Evolutionary conservation across 2,888 invertebrate genomes (phyloP), one percentile per base, ranked within the genome.

Genomic region (Leptothorax acervorum): DNA sequence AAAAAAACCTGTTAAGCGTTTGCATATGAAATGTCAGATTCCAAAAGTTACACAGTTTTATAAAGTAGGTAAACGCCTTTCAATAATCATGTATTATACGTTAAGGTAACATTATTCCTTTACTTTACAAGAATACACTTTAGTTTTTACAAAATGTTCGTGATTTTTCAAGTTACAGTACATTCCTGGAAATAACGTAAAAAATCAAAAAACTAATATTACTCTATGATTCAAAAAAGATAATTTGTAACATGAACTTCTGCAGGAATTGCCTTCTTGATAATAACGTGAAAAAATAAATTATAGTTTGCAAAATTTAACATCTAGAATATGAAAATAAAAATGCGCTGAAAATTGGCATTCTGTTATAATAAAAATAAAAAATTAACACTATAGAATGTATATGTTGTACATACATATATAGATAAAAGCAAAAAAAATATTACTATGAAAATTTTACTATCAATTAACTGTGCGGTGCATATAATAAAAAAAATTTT

Each of bases 341-440:
- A 75, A 76, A 42, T 8, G 28, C 15, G 2, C 12, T 23, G 18
- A 51, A 51, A 51, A 18, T 18, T 18, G 5, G 42, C 42, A 42
- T 53, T 76, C 18, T 18, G 23, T 8, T 39, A 39, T 66, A 76
- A 74, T 31, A 45, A 76, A 51, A 76, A 53, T 76, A 28, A 66
- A 68, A 51, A 23, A 53, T 65, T 53, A 53, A 66, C 3, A 28
- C 15, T 39, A 55, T 1, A 76, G 18, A 65, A n/a, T 42, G 5
- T 2, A 23, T 53, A n/a, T 8, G 18, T 31, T 48, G 3, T 31
- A 31, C 3, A 31, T 31, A 35, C 6, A 35, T 35, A 35, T 35
- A 35, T 35, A 35, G 35, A 74, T 45, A 60, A 74, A 48, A 62
- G 23, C 15, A 1, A 2, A 23, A 31, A 66, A 68, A 31, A 39